Evolutionary conservation across 2,113 vertebrate species (phyloP).

Genomic region (Entosphenus tridentatus): DNA sequence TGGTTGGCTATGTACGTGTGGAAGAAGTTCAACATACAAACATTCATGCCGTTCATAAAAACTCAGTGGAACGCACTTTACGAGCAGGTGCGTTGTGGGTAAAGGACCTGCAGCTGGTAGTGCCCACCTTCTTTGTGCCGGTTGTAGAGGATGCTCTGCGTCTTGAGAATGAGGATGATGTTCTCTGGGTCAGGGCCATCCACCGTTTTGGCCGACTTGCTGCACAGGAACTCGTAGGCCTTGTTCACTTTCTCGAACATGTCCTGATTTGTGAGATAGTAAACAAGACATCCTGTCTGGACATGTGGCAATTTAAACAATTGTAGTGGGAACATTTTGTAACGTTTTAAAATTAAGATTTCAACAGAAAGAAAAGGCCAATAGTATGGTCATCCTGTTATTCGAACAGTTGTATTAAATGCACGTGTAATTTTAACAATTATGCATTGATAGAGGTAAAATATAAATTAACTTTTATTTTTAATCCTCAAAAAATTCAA

Average conservation of each 20-base stretch:
- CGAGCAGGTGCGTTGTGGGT: no score
- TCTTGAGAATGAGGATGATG: slow-evolving; percentile 88
- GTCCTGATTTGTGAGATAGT: slow-evolving; percentile 27
- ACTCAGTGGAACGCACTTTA: no score
- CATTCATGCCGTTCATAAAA: no score
- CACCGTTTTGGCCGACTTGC: slow-evolving; percentile 56
- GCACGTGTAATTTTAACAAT: no score
- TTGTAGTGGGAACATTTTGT: no score
- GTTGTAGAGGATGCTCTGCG: slow-evolving; percentile 94
- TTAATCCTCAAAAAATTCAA: background rate
- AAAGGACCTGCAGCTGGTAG: no score
- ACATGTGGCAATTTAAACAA: no score
- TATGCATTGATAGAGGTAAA: background rate
- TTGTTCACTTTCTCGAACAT: slow-evolving; percentile 99
- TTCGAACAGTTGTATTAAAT: no score
- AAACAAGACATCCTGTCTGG: no score
- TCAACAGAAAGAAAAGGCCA: background rate
- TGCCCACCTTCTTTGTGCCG: slow-evolving; percentile 57
- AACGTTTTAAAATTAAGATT: slow-evolving; percentile 9
- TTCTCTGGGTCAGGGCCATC: slow-evolving; percentile 94
- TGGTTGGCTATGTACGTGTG: no score
- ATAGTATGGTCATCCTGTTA: no score
- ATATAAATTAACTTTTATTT: background rate
- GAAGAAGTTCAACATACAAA: no score
- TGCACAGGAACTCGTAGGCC: slow-evolving; percentile 91